These are phyloP conservation scores for Babyrousa celebensis DNA, from an alignment of 2,797 vertebrate genomes.

Conservation along the genomic window DNA sequence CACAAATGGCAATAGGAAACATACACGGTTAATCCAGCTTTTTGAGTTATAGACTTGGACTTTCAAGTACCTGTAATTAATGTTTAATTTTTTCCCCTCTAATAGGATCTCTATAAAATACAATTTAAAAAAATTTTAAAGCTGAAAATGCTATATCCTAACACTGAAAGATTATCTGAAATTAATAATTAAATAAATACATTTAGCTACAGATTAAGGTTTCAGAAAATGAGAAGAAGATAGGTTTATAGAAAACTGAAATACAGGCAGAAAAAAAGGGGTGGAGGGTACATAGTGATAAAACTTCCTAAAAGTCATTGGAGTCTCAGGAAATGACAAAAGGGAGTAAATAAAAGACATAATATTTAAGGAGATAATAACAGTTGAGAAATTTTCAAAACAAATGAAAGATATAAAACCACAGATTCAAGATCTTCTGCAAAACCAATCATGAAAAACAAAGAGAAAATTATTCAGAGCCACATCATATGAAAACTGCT, in stretches of 20 bases:
- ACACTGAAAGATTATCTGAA: neutral
- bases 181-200: conserved; percentile 2
- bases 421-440: neutral
- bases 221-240: neutral
- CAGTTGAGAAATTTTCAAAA: neutral
- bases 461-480: neutral
- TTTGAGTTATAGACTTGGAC: neutral
- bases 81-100: neutral
- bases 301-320: neutral
- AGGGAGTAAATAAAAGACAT: neutral
- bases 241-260: neutral
- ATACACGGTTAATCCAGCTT: neutral
- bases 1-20: neutral
- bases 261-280: neutral
- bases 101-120: neutral
- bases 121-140: neutral
- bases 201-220: neutral
- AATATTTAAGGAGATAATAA: neutral
- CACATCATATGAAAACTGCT: neutral
- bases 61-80: neutral
- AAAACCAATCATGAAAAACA: neutral
- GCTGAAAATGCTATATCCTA: neutral
- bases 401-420: neutral
- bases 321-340: neutral
- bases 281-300: neutral